Conservation (phyloP, 2,797 vertebrate genomes). For the Micromesistius poutassou region DNA sequence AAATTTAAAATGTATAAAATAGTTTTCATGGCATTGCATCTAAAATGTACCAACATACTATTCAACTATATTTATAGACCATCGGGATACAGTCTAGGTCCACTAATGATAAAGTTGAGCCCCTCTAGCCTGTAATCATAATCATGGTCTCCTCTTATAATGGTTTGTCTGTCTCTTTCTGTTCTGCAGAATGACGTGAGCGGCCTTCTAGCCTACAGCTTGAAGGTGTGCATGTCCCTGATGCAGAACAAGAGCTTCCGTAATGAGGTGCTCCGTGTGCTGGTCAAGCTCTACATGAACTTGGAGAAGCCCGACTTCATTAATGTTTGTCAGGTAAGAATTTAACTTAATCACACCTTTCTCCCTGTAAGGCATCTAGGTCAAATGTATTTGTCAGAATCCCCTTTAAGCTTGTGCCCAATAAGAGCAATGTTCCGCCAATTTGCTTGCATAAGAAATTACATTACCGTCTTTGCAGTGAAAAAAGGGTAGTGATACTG, state of each 20-base stretch:
- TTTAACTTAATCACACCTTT: not conserved
- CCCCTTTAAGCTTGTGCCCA: not conserved
- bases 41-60: not conserved
- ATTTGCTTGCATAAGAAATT: too few relatives aligned
- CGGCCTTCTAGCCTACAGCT: conserved; percentile 93
- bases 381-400: not conserved
- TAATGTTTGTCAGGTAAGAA: conserved; percentile 93
- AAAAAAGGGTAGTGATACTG: not conserved
- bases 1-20: not conserved
- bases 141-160: not conserved
- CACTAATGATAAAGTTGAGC: not conserved
- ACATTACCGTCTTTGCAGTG: not conserved
- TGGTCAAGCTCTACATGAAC: conserved; percentile 99
- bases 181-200: conserved; percentile 87
- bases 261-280: conserved; percentile 91
- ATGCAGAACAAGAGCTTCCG: conserved; percentile 99
- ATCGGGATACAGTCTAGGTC: not conserved
- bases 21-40: not conserved
- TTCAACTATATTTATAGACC: not conserved
- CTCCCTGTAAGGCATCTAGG: not conserved
- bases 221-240: conserved; percentile 98
- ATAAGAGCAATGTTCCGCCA: too few relatives aligned
- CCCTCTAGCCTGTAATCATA: not conserved
- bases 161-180: not conserved
- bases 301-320: conserved; percentile 98